Base-by-base conservation (phyloP, 2,797 vertebrate genomes). In the Cryptoprocta ferox region DNA sequence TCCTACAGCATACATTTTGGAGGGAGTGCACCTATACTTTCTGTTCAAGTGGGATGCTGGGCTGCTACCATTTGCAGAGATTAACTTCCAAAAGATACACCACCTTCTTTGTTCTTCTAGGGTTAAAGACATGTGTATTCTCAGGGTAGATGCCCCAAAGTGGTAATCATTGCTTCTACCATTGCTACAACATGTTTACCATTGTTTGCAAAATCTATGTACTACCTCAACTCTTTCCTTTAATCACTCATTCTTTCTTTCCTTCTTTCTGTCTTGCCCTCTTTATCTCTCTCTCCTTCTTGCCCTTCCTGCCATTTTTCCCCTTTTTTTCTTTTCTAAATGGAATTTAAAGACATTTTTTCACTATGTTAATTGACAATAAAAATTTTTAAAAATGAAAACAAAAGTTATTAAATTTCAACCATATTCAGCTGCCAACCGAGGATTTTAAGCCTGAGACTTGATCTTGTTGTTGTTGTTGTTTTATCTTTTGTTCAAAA, bases 331-430 rank as follows among this genome's bases (percentile, higher is more conserved):
- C 93, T 66, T 89, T 39, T 63, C 63, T 68, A 89, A 83, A 45
- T 63, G 45, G 35, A 75, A 35, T 28, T 56, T 75, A 76, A 82
- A 42, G 7, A 75, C 28, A 30, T 53, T 63, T 56, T 35, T 15
- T 79, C 21, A 80, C 13, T 91, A 39, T 0, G 48, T 91, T 56
- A 83, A 18, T 79, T 65, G 45, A 63, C 32, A 76, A 65, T 65
- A 90, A 70, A 92, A 81, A 65, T 79, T 28, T 14, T 39, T 42
- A 32, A 59, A 96, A 13, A 39, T 53, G 16, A 71, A 93, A 78
- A 61, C 9, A 87, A 84, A 94, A 88, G 8, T 89, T 82, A 53
- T 26, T 88, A n/a, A 39, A 84, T 90, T 89, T 89, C 19, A 94
- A 10, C 48, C 18, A 73, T 19, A 83, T 53, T 91, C n/a, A 37